Percentiles rank a stretch among this genome's conserved stretches.
phyloP scores from a whole-genome alignment of 37 sponge, comb jelly and placozoan species.

The Chondrilla cf. caribensis region DNA sequence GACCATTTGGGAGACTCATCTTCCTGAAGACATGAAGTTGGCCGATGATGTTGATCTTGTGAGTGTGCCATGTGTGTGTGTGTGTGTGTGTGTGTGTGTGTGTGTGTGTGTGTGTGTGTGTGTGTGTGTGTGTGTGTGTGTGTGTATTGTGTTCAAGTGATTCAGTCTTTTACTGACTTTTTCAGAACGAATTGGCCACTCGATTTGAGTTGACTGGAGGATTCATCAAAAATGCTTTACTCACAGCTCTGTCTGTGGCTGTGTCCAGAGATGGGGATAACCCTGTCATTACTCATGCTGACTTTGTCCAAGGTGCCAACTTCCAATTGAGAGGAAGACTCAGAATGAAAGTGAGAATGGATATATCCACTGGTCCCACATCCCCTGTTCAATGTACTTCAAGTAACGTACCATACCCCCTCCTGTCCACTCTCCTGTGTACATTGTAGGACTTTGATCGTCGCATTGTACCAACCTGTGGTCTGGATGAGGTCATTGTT shows the following conservation, averaged over 20 bases:
- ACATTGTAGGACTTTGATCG: constrained; percentile 71
- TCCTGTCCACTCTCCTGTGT: constrained; percentile 11
- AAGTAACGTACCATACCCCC: not conserved
- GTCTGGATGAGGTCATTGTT: constrained; percentile 69
- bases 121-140: too few species aligned
- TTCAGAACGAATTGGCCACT: constrained; percentile 51
- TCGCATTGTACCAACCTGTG: constrained; percentile 61
- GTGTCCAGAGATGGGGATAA: constrained; percentile 78
- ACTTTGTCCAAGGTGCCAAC: constrained; percentile 76
- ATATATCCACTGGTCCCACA: not conserved
- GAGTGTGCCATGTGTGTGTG: not conserved
- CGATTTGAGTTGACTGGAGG: constrained; percentile 83
- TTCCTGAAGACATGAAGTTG: constrained; percentile 65
- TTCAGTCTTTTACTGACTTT: too few species aligned
- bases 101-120: too few species aligned
- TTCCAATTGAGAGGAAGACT: constrained; percentile 83
- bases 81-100: not conserved
- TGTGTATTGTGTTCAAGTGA: too few species aligned
- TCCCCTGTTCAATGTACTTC: not conserved
- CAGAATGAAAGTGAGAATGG: constrained; percentile 67
- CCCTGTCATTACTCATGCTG: constrained; percentile 65
- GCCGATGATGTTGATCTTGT: constrained; percentile 73
- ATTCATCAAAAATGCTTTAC: constrained; percentile 83
- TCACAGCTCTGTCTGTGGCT: constrained; percentile 79
- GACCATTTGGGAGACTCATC: constrained; percentile 79